Conservation (phyloP, 2,888 invertebrate species). For the Heteropelma amictum region DNA sequence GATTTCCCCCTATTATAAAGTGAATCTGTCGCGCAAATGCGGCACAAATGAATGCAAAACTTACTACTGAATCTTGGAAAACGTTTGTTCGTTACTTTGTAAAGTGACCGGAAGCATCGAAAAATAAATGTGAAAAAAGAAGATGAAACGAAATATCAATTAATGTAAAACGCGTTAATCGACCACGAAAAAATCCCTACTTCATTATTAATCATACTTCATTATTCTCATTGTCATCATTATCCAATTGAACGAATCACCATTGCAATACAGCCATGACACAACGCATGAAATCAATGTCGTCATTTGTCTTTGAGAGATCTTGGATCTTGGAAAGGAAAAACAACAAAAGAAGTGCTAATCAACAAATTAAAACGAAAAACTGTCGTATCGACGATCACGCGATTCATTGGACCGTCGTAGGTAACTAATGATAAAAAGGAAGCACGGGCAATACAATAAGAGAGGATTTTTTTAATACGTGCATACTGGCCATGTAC, state of each 20-base stretch:
- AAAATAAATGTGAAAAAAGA: not conserved
- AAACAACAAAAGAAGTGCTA: conserved; percentile 2
- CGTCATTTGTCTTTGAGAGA: conserved; percentile 15
- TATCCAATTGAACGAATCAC: not conserved
- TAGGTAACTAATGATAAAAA: not conserved
- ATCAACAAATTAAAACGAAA: conserved; percentile 8
- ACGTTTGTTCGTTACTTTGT: too few species aligned
- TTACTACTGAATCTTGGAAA: too few species aligned
- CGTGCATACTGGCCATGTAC: not conserved
- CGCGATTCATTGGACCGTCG: not conserved
- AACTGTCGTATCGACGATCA: not conserved
- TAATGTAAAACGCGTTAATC: not conserved
- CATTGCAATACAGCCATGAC: conserved; percentile 12
- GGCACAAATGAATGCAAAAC: too few species aligned
- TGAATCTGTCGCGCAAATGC: not conserved
- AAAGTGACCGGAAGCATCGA: not conserved
- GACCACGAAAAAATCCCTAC: not conserved
- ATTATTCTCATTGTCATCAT: not conserved
- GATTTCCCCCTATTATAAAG: conserved; percentile 17
- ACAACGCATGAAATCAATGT: not conserved
- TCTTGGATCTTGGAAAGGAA: not conserved
- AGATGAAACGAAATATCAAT: not conserved
- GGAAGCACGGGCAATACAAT: not conserved
- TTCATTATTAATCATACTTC: not conserved
- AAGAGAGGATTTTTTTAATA: conserved; percentile 3